Base-by-base conservation (phyloP, 1,140 invertebrate genomes). In the Pogonomyrmex californicus region DNA sequence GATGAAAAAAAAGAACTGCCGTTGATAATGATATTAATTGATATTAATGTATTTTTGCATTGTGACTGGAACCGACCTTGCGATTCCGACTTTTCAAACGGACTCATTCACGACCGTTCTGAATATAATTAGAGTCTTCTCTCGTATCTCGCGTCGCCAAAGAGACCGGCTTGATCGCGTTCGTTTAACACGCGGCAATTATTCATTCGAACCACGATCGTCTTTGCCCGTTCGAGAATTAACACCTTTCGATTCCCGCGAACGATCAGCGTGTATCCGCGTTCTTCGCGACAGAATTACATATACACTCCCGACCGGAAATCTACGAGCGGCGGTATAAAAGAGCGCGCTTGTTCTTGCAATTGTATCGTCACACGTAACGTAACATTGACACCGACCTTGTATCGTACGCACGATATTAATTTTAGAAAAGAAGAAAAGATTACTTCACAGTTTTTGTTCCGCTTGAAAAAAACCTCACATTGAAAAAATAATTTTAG, bases 181-280 rank as follows among this genome's bases (percentile, higher is more conserved):
- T 60, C 36, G 73, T 78, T 85, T 89, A 89, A 79, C 85, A 41
- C 51, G 14, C 54, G 49, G 14, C 58, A 81, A 87, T 87, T 87
- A 85, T 81, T 85, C 73, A 63, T 63, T 90, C 44, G 23, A 77
- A 36, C 66, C 71, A 87, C 33, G 30, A 41, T 23, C n/a, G 33
- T 82, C 75, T 73, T 23, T 65, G 56, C 17, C 17, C 5, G 6
- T 62, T 6, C 1, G 2, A 73, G 44, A 51, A 63, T 78, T 78
- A 87, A 56, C 78, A 87, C 77, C 63, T 65, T 36, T 10, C 17
- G 9, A 77, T 87, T 54, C 33, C 44, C 47, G 7, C 17, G 38
- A 6, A 70, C 1, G 54, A 62, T 62, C 68, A 17, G 51, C n/a
- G 51, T 10, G 36, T 23, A 75, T 73, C 58, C 70, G 68, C 63